phyloP scores from a whole-genome alignment of 2,888 invertebrate species.

The Serrognathus titanus region DNA sequence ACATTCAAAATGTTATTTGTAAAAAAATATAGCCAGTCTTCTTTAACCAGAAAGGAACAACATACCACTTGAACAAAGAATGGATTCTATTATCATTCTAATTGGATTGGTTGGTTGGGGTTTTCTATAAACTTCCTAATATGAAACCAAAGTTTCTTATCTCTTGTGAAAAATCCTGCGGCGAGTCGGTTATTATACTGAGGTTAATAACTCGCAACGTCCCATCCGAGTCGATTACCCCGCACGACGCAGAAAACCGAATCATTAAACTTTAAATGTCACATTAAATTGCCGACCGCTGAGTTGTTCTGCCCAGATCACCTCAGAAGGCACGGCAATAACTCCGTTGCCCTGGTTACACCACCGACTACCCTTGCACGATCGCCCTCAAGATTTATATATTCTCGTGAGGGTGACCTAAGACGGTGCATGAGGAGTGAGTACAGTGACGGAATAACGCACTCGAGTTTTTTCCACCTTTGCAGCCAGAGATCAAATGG shows the following conservation, averaged over 20 bases:
- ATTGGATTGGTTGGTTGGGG: too few species aligned
- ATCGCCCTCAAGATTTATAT: conserved; percentile 42
- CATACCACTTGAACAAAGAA: too few species aligned
- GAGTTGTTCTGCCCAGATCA: conserved; percentile 23
- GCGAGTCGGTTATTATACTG: background rate
- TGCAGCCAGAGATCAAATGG: background rate
- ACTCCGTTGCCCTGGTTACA: conserved; percentile 33
- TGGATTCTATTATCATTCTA: too few species aligned
- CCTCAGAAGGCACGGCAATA: conserved; percentile 25
- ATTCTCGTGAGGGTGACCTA: conserved; percentile 30
- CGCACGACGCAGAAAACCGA: conserved; percentile 9
- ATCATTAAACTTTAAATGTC: conserved; percentile 28
- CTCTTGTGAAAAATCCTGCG: background rate
- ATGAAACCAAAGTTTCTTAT: too few species aligned
- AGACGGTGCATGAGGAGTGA: conserved; percentile 17
- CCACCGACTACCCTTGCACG: conserved; percentile 38
- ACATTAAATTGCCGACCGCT: conserved; percentile 30
- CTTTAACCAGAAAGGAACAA: too few species aligned
- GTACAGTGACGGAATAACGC: conserved; percentile 4
- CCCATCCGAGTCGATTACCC: conserved; percentile 3
- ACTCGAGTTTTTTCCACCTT: conserved; percentile 5
- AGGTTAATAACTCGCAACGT: conserved; percentile 16
- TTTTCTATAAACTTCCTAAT: too few species aligned
- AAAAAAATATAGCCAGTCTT: too few species aligned
- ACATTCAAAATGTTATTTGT: conserved; percentile 10